Evolutionary conservation across 2,113 vertebrate genomes (phyloP).

Genomic region (Vidua chalybeata): DNA sequence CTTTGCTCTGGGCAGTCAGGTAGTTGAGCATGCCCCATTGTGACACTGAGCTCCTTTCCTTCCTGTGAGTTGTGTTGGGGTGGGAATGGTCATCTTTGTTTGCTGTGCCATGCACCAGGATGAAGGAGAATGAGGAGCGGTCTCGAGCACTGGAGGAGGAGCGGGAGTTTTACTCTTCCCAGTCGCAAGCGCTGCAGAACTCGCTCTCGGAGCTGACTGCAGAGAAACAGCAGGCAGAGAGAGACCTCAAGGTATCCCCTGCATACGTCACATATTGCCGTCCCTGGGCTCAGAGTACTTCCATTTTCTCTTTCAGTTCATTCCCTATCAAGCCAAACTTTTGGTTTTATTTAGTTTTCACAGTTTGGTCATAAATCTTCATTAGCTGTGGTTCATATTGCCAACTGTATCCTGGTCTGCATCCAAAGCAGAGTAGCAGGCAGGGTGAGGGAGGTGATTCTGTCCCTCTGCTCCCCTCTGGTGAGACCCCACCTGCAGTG

Average conservation of each 20-base stretch:
- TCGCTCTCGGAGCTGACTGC: slow-evolving; percentile 88
- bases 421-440: not conserved
- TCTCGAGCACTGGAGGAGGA: slow-evolving; percentile 87
- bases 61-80: not conserved
- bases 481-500: not conserved
- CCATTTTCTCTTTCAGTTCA: not conserved
- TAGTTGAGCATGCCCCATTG: not conserved
- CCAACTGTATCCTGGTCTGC: not conserved
- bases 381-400: not conserved
- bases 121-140: slow-evolving; percentile 86
- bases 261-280: not conserved
- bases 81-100: not conserved
- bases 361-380: not conserved
- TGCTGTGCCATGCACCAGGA: slow-evolving; percentile 67
- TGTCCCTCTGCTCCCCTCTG: not conserved
- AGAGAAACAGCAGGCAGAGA: slow-evolving; percentile 92
- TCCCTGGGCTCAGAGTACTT: not conserved
- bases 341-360: not conserved
- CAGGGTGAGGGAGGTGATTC: not conserved
- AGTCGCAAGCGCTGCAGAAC: slow-evolving; percentile 87
- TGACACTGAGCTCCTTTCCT: not conserved
- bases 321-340: not conserved
- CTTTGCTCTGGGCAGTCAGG: not conserved
- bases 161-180: slow-evolving; percentile 88
- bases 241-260: slow-evolving; percentile 89